Evolutionary conservation across 2,797 vertebrate genomes (phyloP), one percentile per base, ranked within the genome.

Genomic region (Siniperca scherzeri): DNA sequence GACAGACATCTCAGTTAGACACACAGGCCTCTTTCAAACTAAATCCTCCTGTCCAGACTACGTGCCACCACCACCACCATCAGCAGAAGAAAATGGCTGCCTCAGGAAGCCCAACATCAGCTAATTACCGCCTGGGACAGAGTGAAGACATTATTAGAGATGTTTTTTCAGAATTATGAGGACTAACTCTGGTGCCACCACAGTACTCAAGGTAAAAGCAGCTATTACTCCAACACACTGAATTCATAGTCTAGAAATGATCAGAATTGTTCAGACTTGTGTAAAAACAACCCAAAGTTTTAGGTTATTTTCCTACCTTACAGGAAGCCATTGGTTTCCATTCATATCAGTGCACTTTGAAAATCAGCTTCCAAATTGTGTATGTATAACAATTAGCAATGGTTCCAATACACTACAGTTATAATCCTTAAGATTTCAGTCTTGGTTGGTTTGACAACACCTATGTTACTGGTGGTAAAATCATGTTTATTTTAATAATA

Each of bases 91-190:
- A 33, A 74, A 48, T 1, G 2, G 67, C 56, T 66, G 38, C 44
- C 57, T 80, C 70, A 76, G 78, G 80, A 89, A 85, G 70, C 56
- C 76, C 66, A 30, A 30, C 48, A 7, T 42, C 61, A 87, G 60
- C 70, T 83, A 67, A 66, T 77, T 56, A 70, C 21, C 2, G 30
- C 66, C 44, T 71, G n/a, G 65, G 78, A 78, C 67, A 81, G 80
- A 85, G 25, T 74, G 36, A 83, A 59, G 74, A 83, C 0, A 38
- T 56, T 74, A 72, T 86, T 66, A 62, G 48, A 81, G 27, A 40
- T 5, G 5, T 70, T 65, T 33, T 33, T 62, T 91, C 83, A 87
- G 85, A 88, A 84, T 87, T 83, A 76, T 84, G 79, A 89, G 80
- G 84, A 90, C 74, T 53, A 33, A 61, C 19, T 55, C 44, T 69